Conservation (phyloP, 1,140 invertebrate genomes). For the Galendromus occidentalis region DNA sequence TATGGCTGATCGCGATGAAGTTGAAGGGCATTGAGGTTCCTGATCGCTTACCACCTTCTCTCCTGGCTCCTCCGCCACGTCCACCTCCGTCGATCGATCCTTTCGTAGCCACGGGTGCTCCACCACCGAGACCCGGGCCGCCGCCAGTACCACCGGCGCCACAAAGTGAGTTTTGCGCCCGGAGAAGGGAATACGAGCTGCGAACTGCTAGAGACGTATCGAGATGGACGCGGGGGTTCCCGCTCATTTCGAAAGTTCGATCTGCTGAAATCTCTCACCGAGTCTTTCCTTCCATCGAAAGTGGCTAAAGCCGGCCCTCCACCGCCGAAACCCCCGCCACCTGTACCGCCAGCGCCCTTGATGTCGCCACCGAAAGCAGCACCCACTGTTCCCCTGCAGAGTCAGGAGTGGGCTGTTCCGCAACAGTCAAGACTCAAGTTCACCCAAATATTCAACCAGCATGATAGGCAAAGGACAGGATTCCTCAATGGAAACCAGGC, state of each 20-base stretch:
- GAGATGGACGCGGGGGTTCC: no score
- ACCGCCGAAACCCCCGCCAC: slow-evolving; percentile 23
- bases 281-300: slow-evolving; percentile 6
- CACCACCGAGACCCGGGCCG: slow-evolving; percentile 22
- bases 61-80: slow-evolving; percentile 27
- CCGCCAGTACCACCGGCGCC: slow-evolving; percentile 16
- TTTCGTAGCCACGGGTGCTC: slow-evolving; percentile 15
- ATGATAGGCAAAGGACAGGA: slow-evolving; percentile 63
- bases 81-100: slow-evolving; percentile 16
- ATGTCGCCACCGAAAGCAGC: slow-evolving; percentile 16
- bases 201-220: no score
- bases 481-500: slow-evolving; percentile 77
- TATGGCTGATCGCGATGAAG: slow-evolving; percentile 87
- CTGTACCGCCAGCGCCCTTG: slow-evolving; percentile 18
- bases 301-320: slow-evolving; percentile 17
- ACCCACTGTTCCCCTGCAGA: neutral
- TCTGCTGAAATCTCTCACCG: no score
- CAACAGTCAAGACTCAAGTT: slow-evolving; percentile 77
- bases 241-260: no score
- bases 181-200: no score
- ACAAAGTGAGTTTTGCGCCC: no score
- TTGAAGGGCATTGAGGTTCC: slow-evolving; percentile 75
- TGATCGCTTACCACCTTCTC: slow-evolving; percentile 49
- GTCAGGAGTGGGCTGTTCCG: slow-evolving; percentile 54
- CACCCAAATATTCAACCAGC: slow-evolving; percentile 81